Evolutionary conservation across 2,888 invertebrate species (phyloP).

Genomic region (Drosophila ezoana): DNA sequence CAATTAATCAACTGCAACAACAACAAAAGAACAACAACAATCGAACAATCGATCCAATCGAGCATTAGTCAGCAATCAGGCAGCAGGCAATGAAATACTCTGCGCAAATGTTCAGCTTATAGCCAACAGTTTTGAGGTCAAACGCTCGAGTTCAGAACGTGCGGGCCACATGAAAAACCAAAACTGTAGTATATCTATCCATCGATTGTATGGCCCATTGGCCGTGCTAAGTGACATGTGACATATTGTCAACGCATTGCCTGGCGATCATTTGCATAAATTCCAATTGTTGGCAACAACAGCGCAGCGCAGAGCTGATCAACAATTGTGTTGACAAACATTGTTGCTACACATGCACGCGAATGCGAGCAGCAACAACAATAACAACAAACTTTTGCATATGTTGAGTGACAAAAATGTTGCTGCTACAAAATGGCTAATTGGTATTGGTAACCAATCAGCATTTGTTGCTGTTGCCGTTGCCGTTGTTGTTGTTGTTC

Average conservation of each 20-base stretch:
- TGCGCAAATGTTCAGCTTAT: constrained; percentile 51
- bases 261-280: constrained; percentile 81
- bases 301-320: constrained; percentile 41
- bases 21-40: constrained; percentile 39
- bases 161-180: constrained; percentile 62
- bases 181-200: constrained; percentile 41
- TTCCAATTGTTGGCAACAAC: constrained; percentile 70
- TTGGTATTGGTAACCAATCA: constrained; percentile 74
- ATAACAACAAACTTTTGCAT: constrained; percentile 38
- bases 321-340: constrained; percentile 77
- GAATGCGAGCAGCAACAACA: constrained; percentile 38
- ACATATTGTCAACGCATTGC: constrained; percentile 82
- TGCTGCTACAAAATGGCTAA: constrained; percentile 79
- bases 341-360: constrained; percentile 77
- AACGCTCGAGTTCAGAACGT: constrained; percentile 73
- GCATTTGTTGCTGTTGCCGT: constrained; percentile 45
- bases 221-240: constrained; percentile 78
- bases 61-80: constrained; percentile 66
- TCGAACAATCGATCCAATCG: constrained; percentile 56
- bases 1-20: constrained; percentile 77
- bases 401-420: constrained; percentile 75
- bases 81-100: constrained; percentile 61
- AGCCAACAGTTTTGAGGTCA: constrained; percentile 58
- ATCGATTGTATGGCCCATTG: constrained; percentile 60
- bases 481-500: constrained; percentile 25